Base-by-base conservation (phyloP, 2,888 invertebrate genomes). In the Agrotis clavis region DNA sequence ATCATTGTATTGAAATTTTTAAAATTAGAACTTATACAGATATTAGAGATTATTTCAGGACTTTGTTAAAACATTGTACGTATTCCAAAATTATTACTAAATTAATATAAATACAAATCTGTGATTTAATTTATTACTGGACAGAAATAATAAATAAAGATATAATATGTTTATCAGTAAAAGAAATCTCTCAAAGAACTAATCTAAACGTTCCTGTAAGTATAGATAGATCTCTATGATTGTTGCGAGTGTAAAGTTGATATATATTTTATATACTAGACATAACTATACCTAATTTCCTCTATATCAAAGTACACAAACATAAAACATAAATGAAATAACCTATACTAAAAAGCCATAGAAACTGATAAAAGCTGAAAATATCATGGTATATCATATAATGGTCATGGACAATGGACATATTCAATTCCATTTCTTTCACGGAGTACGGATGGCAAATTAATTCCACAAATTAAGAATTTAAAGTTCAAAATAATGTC, bases 111-210 rank as follows among this genome's bases (percentile, higher is more conserved):
- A 87, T 86, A 88, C 90, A 92, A 92, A 94, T 92, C 96, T 96
- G 96, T 96, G 96, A 96, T 96, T 92, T 95, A 91, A 95, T 95
- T 96, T 95, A 95, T 95, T 95, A 90, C 93, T 93, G 92, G 91
- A 90, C 91, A 87, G 86, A 74, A 90, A 92, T 67, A 78, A 67
- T 71, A 78, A 68, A 74, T 66, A 62, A 89, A 87, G 89, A 89
- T n/a, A n/a, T n/a, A 81, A 84, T 74, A 79, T 78, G 78, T 79
- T 81, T 82, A 81, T 81, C 88, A 81, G 83, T 86, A 84, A 86
- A 75, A 85, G 57, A 82, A 86, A 87, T 89, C 90, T 94, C 92
- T 93, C 93, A 93, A 93, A 92, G 92, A 93, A 92, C 92, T 94
- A 92, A 92, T 92, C 79, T 92, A 92, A 95, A 94, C 95, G 96